Percentiles rank a stretch among this genome's conserved stretches.
Conservation (phyloP, 2,888 invertebrate genomes). For the Dynastes grantii region DNA sequence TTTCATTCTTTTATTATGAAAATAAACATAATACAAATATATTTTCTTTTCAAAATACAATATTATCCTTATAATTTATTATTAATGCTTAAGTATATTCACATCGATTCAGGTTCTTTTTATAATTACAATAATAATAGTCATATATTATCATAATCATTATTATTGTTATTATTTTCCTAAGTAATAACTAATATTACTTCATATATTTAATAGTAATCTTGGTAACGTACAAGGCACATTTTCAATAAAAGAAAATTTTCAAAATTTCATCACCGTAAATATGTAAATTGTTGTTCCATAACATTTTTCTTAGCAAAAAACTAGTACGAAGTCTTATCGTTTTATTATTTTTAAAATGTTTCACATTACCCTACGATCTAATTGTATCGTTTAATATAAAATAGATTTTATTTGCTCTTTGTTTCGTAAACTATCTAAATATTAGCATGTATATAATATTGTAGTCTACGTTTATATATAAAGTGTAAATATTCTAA, state of each 20-base stretch:
- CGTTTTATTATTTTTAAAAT: not conserved
- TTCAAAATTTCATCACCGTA: conserved; percentile 9
- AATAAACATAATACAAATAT: conserved; percentile 52
- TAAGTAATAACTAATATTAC: too few relatives aligned
- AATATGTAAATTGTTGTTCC: not conserved
- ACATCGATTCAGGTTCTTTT: conserved; percentile 21
- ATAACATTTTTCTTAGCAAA: not conserved
- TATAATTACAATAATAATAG: conserved; percentile 13
- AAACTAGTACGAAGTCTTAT: too few relatives aligned
- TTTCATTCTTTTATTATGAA: conserved; percentile 47
- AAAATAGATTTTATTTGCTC: conserved; percentile 23
- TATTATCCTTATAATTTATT: conserved; percentile 9
- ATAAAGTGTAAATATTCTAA: not conserved
- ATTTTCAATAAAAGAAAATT: conserved; percentile 43
- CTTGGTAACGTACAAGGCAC: conserved; percentile 50
- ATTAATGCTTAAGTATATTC: conserved; percentile 24
- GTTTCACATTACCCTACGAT: conserved; percentile 4
- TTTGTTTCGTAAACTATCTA: not conserved
- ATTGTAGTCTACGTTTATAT: not conserved
- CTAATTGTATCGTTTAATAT: conserved; percentile 6
- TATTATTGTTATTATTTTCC: not conserved
- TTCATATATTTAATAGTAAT: conserved; percentile 8
- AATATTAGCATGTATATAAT: not conserved
- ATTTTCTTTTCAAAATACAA: conserved; percentile 49
- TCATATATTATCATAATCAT: not conserved